Evolutionary conservation across 2,797 vertebrate species (phyloP).

Genomic region (Pseudochirops corinnae): DNA sequence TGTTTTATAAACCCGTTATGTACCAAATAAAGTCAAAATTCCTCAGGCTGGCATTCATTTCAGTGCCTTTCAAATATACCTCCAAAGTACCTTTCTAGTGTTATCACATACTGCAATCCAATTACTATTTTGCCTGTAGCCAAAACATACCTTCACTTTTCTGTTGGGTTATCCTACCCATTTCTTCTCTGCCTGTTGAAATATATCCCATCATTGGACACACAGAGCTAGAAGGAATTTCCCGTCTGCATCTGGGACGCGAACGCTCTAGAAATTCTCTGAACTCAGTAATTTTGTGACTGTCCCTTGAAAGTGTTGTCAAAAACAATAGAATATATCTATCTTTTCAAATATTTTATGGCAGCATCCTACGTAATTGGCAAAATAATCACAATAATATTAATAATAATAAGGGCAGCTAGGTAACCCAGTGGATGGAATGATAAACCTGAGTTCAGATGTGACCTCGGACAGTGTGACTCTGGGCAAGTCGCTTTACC

Average conservation of each 20-base stretch:
- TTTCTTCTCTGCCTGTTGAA: neutral
- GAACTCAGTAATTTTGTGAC: neutral
- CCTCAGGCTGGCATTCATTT: neutral
- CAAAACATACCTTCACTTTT: neutral
- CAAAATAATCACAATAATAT: neutral
- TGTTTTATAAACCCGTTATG: neutral
- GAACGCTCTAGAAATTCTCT: neutral
- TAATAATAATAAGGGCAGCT: neutral
- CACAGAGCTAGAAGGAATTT: neutral
- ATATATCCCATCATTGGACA: neutral
- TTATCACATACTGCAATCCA: neutral
- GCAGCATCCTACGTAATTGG: neutral
- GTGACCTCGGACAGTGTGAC: too few relatives aligned
- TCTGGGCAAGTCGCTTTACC: too few relatives aligned
- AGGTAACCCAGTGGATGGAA: too few relatives aligned
- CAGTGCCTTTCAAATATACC: neutral
- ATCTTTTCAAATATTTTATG: neutral
- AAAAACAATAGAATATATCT: neutral
- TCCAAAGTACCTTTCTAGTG: neutral
- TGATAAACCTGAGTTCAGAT: too few relatives aligned
- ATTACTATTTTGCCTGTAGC: neutral
- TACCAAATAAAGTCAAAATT: neutral
- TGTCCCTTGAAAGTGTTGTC: neutral
- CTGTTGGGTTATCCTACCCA: neutral
- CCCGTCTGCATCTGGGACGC: neutral